phyloP scores from a whole-genome alignment of 2,797 vertebrate genomes.

The Channa striata region DNA sequence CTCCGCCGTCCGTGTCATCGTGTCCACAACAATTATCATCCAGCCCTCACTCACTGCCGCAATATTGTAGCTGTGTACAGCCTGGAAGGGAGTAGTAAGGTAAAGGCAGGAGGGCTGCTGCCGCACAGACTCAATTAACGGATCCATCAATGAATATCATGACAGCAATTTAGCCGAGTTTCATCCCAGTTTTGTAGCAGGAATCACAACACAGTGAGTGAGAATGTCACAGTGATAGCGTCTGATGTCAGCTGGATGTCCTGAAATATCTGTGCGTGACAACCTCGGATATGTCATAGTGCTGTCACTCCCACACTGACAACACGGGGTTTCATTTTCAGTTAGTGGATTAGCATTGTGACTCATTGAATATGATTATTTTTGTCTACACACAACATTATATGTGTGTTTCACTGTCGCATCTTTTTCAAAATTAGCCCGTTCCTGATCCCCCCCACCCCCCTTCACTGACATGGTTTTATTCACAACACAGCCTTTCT shows the following conservation, averaged over 20 bases:
- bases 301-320: constrained; percentile 60
- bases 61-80: constrained; percentile 22
- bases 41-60: constrained; percentile 29
- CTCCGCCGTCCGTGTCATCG: constrained; percentile 46
- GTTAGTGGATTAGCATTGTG: constrained; percentile 42
- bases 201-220: constrained; percentile 28
- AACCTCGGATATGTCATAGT: constrained; percentile 38
- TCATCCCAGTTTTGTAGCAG: constrained; percentile 11
- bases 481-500: constrained; percentile 32
- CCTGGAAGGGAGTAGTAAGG: constrained; percentile 1
- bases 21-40: constrained; percentile 72
- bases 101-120: constrained; percentile 9
- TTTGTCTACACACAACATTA: constrained; percentile 22
- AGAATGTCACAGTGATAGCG: constrained; percentile 32
- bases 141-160: constrained; percentile 12
- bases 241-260: constrained; percentile 36
- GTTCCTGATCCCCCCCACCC: not conserved
- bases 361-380: constrained; percentile 33
- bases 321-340: constrained; percentile 39
- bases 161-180: constrained; percentile 4
- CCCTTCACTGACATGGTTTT: constrained; percentile 16
- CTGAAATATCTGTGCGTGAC: constrained; percentile 53
- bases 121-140: constrained; percentile 9
- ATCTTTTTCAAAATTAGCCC: constrained; percentile 25
- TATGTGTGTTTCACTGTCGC: not conserved